Base-by-base conservation (phyloP, 2,113 vertebrate species). In the Melanocharis versteri region DNA sequence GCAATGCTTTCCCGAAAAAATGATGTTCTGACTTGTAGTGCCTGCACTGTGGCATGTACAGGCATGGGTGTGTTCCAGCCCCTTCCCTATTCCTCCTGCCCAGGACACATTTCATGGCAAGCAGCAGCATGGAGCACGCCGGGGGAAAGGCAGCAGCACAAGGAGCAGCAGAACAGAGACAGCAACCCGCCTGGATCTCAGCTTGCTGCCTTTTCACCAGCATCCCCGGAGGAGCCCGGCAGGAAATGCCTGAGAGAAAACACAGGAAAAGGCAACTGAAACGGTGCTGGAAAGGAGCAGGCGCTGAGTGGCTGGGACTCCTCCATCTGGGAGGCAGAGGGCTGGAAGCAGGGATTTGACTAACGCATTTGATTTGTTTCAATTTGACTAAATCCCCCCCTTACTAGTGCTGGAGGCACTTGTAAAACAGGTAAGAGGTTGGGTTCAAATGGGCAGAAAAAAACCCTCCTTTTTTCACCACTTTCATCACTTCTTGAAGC, bases 171-270 rank as follows among this genome's bases (percentile, higher is more conserved):
- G 24, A 1, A 3, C 27, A 57, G 47, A 53, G 56, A 27, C 18
- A 35, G 26, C 54, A 53, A 4, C 4, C 3, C 42, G 3, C 3
- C 35, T 33, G 0, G 0, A 79, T 15, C 6, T 50, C 57, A 42
- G 31, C 66, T 69, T 10, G 12, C n/a, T 71, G 35, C 48, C 27
- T 51, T 58, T 62, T 26, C 40, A 47, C 13, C 9, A 12, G 50
- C 48, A 66, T 11, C 31, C 21, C 50, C 79, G n/a, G 51, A 35
- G 65, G 1, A 79, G 6, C 54, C 27, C 33, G 12, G 58, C 1
- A 0, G 31, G 28, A 71, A 85, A 65, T 0, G 1, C 23, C 58
- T 39, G 57, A 60, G 58, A 18, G 0, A 3, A 44, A 76, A 35
- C 31, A 89, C 1, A 2, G 4, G 23, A 56, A 83, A 71, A 64